Percentiles rank a stretch among this genome's conserved stretches.
phyloP scores from a whole-genome alignment of 2,888 invertebrate species.

The Brenthis ino region DNA sequence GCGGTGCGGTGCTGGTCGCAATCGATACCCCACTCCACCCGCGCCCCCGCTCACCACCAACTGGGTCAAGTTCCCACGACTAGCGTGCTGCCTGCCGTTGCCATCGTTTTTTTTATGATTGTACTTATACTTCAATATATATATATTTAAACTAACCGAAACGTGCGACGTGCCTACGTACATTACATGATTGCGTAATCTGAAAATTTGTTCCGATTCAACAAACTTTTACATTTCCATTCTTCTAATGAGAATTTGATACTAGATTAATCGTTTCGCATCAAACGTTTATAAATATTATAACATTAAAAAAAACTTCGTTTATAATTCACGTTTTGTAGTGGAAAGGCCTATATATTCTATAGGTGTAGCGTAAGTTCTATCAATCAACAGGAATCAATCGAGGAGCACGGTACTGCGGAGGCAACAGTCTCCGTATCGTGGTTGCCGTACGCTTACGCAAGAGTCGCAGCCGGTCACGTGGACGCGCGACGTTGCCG shows the following conservation, averaged over 20 bases:
- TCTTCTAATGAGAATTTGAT: constrained; percentile 4
- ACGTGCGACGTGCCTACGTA: constrained; percentile 36
- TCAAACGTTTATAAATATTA: too few relatives aligned
- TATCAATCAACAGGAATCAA: constrained; percentile 52
- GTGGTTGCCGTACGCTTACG: constrained; percentile 77
- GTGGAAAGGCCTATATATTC: background rate
- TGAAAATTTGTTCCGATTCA: constrained; percentile 21
- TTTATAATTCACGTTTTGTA: background rate
- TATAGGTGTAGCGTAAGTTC: constrained; percentile 33
- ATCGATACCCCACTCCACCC: constrained; percentile 72
- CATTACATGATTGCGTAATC: constrained; percentile 30
- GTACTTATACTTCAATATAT: constrained; percentile 17
- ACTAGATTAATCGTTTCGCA: background rate
- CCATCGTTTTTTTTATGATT: constrained; percentile 44
- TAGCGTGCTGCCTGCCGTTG: constrained; percentile 60
- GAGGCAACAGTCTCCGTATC: constrained; percentile 51
- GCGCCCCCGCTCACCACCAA: constrained; percentile 65
- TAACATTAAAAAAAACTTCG: too few relatives aligned
- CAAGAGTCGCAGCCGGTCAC: constrained; percentile 77
- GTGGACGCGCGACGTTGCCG: constrained; percentile 77
- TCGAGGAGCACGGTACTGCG: constrained; percentile 47
- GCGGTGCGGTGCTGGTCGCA: constrained; percentile 71
- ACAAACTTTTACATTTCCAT: background rate
- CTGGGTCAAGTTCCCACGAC: constrained; percentile 80
- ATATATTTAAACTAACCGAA: constrained; percentile 5